Evolutionary conservation across 1,140 invertebrate genomes (phyloP), one percentile per base, ranked within the genome.

Genomic region (Leptonema lineaticorne): DNA sequence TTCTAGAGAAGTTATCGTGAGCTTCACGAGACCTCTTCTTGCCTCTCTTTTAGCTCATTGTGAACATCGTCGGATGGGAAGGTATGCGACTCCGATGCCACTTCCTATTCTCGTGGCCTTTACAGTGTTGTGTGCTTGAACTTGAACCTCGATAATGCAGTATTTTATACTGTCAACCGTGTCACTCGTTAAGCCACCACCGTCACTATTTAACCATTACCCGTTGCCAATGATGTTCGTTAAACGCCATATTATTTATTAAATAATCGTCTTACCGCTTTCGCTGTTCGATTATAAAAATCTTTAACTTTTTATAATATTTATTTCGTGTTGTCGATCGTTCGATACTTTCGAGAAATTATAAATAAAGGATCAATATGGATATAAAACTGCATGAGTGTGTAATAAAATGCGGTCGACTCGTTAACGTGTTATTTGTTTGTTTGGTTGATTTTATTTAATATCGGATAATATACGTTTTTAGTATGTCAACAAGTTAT

Each of bases 121-220:
- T 41, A n/a, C 11, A 50, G 59, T 63, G 59, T 63, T 56, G 18
- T 53, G 28, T 45, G 57, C 41, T 63, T 69, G 68, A 69, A 69
- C 62, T 65, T 69, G 68, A 65, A 65, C 63, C 57, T 30, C 50
- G 62, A 65, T 64, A 69, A 65, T 57, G 68, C 68, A 28, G 24
- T 69, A 69, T 64, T 64, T 64, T 65, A 69, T 41, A 33, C 62
- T 48, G 63, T 63, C 67, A 69, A 62, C 62, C 22, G 41, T 46
- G 41, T 26, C 62, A 50, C 59, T 63, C 62, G 62, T 64, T 64
- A 50, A 64, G 45, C 62, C 62, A 64, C 62, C 45, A 41, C 41
- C n/a, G n/a, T n/a, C n/a, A n/a, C n/a, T n/a, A n/a, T n/a, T n/a
- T n/a, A n/a, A n/a, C n/a, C n/a, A n/a, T n/a, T n/a, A n/a, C n/a